Evolutionary conservation across 2,113 vertebrate species (phyloP), one percentile per base, ranked within the genome.

Genomic region (Psephotus haematonotus): DNA sequence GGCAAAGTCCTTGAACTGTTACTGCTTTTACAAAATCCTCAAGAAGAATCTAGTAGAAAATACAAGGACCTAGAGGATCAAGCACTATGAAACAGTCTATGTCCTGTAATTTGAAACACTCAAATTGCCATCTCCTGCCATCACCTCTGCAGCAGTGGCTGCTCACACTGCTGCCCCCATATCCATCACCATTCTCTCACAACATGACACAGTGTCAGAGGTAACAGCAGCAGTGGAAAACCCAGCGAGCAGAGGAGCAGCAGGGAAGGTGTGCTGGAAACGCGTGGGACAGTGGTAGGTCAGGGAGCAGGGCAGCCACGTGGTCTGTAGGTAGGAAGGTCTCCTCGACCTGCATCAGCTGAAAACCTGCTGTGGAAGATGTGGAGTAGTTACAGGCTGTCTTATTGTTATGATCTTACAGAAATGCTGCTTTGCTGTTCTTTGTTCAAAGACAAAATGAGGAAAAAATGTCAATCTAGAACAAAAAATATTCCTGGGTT

Each of bases 241-340:
- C 1, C 1, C 7, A 13, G 31, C 0, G 1, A 18, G n/a, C 0
- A 0, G 28, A 18, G 82, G 18, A n/a, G 44, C 64, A 39, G 37
- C 3, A 1, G 31, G 24, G 43, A 37, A 47, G 47, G 28, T 1
- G 35, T 1, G 9, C 19, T 3, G 1, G 52, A 13, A 55, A 41
- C 0, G 0, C 0, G 0, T 2, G 28, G 33, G 31, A 59, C n/a
- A 20, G 41, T 5, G 0, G 50, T 0, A 0, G 55, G 10, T 57
- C 1, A 0, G 39, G 43, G 8, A 27, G 7, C 0, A 0, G 13
- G 18, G 23, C 59, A 23, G 47, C 1, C 1, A 3, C 31, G 28
- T 3, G 28, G 75, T 23, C 6, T 0, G 2, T 0, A 0, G 4
- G 15, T 3, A 9, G 44, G 18, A 41, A 55, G 39, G 33, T 23